A percentile compares a stretch with the other conserved stretches of the same genome.
phyloP scores from a whole-genome alignment of 2,888 invertebrate species.

The Glyphotaelius pellucidus region DNA sequence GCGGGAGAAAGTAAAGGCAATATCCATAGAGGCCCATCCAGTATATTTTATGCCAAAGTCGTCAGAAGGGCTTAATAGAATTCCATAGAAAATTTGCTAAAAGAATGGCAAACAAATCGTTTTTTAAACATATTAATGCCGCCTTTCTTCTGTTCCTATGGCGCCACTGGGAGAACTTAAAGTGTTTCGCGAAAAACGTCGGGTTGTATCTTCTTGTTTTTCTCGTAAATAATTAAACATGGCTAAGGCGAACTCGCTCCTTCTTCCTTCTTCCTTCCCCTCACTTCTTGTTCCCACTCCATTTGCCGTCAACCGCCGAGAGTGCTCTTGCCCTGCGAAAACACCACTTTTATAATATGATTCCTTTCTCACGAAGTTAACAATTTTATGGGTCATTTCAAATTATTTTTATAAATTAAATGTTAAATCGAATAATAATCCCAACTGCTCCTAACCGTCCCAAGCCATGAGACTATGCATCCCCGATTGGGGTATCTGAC shows the following conservation, averaged over 20 bases:
- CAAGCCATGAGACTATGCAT: too few relatives aligned
- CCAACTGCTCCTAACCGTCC: too few relatives aligned
- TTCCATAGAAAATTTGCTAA: slow-evolving; percentile 23
- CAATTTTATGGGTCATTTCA: background rate
- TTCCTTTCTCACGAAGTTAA: background rate
- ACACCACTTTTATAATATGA: background rate
- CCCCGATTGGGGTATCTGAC: too few relatives aligned
- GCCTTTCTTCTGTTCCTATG: slow-evolving; percentile 35
- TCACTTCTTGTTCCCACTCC: background rate
- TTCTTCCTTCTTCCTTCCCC: background rate
- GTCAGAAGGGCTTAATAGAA: slow-evolving; percentile 7
- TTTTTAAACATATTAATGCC: slow-evolving; percentile 43
- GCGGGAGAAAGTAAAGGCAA: background rate
- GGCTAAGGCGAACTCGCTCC: background rate
- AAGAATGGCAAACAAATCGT: slow-evolving; percentile 37
- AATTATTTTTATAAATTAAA: background rate
- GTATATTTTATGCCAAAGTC: background rate
- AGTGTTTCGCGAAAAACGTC: background rate
- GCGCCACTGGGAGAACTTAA: slow-evolving; percentile 13
- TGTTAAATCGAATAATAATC: too few relatives aligned
- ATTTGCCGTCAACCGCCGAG: background rate
- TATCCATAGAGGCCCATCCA: background rate
- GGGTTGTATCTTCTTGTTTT: background rate
- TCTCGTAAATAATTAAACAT: slow-evolving; percentile 8
- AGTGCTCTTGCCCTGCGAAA: background rate